Evolutionary conservation across 2,797 vertebrate genomes (phyloP).

Genomic region (Pipistrellus kuhlii): DNA sequence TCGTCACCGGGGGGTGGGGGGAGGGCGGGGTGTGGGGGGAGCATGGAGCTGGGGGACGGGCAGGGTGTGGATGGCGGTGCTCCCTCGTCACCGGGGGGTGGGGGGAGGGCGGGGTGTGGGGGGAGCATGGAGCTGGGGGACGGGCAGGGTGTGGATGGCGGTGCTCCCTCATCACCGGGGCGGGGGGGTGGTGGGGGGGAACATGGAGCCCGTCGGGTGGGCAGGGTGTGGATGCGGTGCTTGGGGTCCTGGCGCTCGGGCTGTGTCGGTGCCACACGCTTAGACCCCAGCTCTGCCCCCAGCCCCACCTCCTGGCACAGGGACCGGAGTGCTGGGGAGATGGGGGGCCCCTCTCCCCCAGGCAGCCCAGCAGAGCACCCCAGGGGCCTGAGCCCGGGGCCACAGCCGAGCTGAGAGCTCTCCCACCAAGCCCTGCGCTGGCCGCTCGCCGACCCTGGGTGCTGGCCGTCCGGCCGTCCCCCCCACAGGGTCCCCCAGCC

Average conservation of each 20-base stretch:
- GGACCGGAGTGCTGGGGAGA: neutral
- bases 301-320: neutral
- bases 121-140: too few relatives aligned
- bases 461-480: accelerated
- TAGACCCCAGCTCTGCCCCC: neutral
- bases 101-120: too few relatives aligned
- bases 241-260: neutral
- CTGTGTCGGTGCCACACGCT: neutral
- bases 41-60: neutral
- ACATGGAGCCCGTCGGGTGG: too few relatives aligned
- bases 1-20: neutral
- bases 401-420: neutral
- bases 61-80: neutral
- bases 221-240: neutral
- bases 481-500: too few relatives aligned
- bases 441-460: too few relatives aligned
- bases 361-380: too few relatives aligned
- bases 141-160: too few relatives aligned
- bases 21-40: too few relatives aligned
- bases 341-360: too few relatives aligned
- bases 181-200: neutral
- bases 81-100: too few relatives aligned
- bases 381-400: too few relatives aligned
- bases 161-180: neutral
- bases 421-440: neutral